Evolutionary conservation across 2,797 vertebrate genomes (phyloP), one percentile per base, ranked within the genome.

Genomic region (Florisuga fusca): DNA sequence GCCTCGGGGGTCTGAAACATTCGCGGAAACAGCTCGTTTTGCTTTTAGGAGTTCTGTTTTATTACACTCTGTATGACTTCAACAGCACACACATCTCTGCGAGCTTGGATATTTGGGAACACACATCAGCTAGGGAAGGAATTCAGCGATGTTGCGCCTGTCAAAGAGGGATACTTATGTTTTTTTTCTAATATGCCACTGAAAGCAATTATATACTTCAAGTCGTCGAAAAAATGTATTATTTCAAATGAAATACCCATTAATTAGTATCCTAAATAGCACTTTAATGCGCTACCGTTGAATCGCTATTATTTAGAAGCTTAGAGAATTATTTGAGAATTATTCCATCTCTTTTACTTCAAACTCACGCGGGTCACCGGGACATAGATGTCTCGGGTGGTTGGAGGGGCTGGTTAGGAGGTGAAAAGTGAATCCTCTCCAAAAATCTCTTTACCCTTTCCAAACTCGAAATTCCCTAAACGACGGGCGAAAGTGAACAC

Each of bases 221-320:
- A 66, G n/a, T 59, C 61, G 51, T 94, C 21, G 9, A 51, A 84
- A 78, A 85, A 68, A 31, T 1, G 15, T 25, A 22, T 4, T 9
- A n/a, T 84, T 91, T 88, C 53, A 85, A 93, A 69, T 48, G 2
- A 94, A 94, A 92, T 55, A 17, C 2, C 1, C 84, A 62, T 83
- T 90, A 73, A 91, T 95, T 87, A 64, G 22, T 50, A 53, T 14
- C 59, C 43, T 83, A 69, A 89, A 51, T 51, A 62, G 50, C 82
- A 73, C 33, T 90, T 92, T 12, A 46, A 59, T 48, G 31, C 31
- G 55, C 34, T 90, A 59, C 48, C 59, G 64, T 53, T 53, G 77
- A 91, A 58, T 33, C 2, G 2, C 34, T 68, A 10, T 23, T 50
- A 54, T 96, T 93, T 15, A 63, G 67, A 86, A 84, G 15, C n/a